phyloP scores from a whole-genome alignment of 2,113 vertebrate genomes.

The Burhinus oedicnemus region DNA sequence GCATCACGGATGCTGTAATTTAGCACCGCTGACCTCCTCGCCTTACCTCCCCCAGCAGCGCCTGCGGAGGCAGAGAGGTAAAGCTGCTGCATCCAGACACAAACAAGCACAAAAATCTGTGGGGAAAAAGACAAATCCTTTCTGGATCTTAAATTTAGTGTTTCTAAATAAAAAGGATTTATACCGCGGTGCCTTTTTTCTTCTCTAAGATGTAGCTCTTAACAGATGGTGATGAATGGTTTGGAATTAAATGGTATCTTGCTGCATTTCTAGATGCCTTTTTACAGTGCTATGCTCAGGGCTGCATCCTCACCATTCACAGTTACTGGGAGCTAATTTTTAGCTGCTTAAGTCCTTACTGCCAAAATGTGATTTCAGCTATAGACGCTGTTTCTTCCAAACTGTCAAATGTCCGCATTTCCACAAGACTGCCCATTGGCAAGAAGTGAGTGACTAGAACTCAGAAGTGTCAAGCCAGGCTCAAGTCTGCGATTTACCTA shows the following conservation, averaged over 20 bases:
- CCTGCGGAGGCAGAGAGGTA: accelerated
- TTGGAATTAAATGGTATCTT: neutral
- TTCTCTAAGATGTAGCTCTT: neutral
- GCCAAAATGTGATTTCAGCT: neutral
- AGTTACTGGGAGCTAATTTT: neutral
- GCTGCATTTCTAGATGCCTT: neutral
- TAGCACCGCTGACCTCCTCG: accelerated
- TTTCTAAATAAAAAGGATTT: conserved; percentile 10
- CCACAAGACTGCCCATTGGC: neutral
- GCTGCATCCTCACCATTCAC: neutral
- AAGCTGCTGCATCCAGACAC: neutral
- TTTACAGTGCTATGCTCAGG: neutral
- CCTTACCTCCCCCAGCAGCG: neutral
- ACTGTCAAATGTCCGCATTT: accelerated
- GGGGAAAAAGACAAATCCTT: neutral
- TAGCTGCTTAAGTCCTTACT: neutral
- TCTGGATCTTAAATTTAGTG: neutral
- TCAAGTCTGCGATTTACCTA: neutral
- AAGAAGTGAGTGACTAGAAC: neutral
- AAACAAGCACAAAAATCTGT: neutral
- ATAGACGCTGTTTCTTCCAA: neutral
- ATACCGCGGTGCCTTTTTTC: neutral
- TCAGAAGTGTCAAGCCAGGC: neutral
- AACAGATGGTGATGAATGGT: conserved; percentile 3
- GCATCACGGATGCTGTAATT: neutral